A percentile compares a stretch with the other conserved stretches of the same genome.
Evolutionary conservation across 2,113 vertebrate species (phyloP).

Genomic region (Ophthalmolycus amberensis): DNA sequence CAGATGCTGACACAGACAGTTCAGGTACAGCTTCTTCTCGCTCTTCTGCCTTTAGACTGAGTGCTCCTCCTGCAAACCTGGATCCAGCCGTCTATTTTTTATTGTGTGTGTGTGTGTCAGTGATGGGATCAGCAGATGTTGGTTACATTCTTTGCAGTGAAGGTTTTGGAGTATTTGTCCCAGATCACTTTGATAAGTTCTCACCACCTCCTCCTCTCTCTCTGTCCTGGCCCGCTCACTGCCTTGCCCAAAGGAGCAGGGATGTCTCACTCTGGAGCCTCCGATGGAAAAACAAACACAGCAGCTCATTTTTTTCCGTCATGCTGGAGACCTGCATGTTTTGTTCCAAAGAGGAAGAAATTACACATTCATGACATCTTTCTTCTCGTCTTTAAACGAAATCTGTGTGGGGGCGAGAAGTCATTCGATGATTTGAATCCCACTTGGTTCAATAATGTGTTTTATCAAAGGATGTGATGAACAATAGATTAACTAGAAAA

Average conservation of each 20-base stretch:
- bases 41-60: background rate
- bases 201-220: slow-evolving; percentile 16
- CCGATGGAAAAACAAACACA: slow-evolving; percentile 22
- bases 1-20: background rate
- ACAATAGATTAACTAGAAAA: no score
- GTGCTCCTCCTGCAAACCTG: slow-evolving; percentile 22
- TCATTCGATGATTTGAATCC: background rate
- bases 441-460: background rate
- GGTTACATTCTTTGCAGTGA: slow-evolving; percentile 66
- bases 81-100: slow-evolving; percentile 39
- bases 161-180: slow-evolving; percentile 46
- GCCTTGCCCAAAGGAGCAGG: slow-evolving; percentile 35
- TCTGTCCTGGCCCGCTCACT: background rate
- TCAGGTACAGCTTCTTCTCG: slow-evolving; percentile 20
- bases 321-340: background rate
- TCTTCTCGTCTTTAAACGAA: background rate
- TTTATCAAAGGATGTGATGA: no score
- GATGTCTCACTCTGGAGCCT: slow-evolving; percentile 1
- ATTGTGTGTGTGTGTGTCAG: slow-evolving; percentile 33
- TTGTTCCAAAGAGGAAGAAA: background rate
- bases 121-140: slow-evolving; percentile 80
- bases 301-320: background rate
- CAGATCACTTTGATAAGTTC: slow-evolving; percentile 60
- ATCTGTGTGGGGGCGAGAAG: background rate
- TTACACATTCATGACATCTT: background rate